Evolutionary conservation across 1,140 invertebrate genomes (phyloP), one percentile per base, ranked within the genome.

Genomic region (Lamellibrachia luymesi): DNA sequence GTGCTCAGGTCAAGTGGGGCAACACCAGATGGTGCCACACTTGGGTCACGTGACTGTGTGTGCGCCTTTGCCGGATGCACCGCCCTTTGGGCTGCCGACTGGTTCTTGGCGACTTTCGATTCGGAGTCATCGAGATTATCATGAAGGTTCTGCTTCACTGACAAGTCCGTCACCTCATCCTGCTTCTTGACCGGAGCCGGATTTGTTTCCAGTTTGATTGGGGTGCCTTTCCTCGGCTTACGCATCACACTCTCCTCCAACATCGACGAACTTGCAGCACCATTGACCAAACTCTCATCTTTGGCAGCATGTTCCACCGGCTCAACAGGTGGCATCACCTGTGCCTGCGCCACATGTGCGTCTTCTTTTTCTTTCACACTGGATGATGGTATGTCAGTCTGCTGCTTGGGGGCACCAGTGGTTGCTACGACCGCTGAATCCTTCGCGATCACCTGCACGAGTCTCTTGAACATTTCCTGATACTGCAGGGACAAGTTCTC

Each of bases 401-500:
- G 91, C 49, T 50, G 91, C 49, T 50, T 50, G 91, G 91, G 25
- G 27, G 91, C 27, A 13, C 25, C 38, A 49, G 91, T 50, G 27
- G 91, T 91, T n/a, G 64, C 64, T 91, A 51, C 51, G 4, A 50
- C 91, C 91, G 10, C 52, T 50, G 27, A 13, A 56, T 92, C 51
- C 10, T 64, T 51, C 10, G 52, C 92, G 13, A 92, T 56, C 50
- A 51, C 50, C 52, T 50, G 49, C 50, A 52, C 92, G 8, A 92
- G 92, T 52, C 52, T 92, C 92, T 92, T 56, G n/a, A 92, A 92
- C 92, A 92, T 92, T 17, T 92, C 92, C 92, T 92, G 92, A 64
- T 92, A 92, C 27, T 92, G 92, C 51, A 52, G 92, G 17, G 92
- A 51, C 50, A 91, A 51, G 25, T 52, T 52, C 51, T 92, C 38